Evolutionary conservation across 2,888 invertebrate species (phyloP).

Genomic region (Sepiola atlantica): DNA sequence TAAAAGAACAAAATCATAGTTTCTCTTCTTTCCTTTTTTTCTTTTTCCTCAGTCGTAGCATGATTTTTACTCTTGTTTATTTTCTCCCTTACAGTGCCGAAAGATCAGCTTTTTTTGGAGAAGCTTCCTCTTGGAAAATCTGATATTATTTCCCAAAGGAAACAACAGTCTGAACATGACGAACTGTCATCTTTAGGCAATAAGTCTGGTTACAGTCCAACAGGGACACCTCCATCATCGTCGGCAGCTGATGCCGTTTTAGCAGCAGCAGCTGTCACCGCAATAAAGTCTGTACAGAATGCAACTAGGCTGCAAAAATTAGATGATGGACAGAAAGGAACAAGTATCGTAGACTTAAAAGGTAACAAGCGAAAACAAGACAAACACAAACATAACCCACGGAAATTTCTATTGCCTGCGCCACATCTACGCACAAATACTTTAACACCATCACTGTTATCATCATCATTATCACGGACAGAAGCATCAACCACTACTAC

Average conservation of each 20-base stretch:
- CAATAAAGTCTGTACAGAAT: neutral
- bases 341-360: neutral
- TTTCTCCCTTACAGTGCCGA: neutral
- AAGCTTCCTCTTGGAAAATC: neutral
- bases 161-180: constrained; percentile 18
- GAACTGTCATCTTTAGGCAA: constrained; percentile 21
- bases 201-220: neutral
- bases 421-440: neutral
- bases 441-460: neutral
- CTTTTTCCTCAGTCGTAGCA: neutral
- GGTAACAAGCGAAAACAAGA: neutral
- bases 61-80: neutral
- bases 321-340: neutral
- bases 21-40: too few species aligned
- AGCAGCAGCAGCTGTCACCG: neutral
- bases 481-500: neutral
- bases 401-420: neutral
- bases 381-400: neutral
- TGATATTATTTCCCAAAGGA: constrained; percentile 9
- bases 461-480: neutral
- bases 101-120: neutral
- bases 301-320: neutral
- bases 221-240: too few species aligned
- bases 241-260: neutral
- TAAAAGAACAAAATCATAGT: too few species aligned